A percentile compares a stretch with the other conserved stretches of the same genome.
Evolutionary conservation across 2,797 vertebrate species (phyloP).

Genomic region (Tapera naevia): DNA sequence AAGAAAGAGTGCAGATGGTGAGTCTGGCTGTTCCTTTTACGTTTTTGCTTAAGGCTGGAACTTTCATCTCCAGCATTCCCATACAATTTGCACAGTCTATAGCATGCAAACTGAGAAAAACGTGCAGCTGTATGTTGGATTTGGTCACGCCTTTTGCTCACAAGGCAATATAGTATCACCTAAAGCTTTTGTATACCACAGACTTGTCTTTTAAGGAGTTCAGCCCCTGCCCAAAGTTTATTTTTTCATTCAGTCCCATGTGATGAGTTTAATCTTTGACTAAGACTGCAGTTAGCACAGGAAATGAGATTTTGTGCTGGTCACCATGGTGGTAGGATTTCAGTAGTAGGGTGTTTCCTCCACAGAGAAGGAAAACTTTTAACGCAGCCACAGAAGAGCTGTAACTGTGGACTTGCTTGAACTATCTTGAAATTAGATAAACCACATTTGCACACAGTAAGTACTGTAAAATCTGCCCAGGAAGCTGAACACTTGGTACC

Average conservation of each 20-base stretch:
- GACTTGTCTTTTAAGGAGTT: background rate
- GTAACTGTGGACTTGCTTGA: background rate
- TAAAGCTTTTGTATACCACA: background rate
- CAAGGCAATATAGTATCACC: background rate
- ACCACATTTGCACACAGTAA: background rate
- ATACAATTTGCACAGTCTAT: fast-evolving
- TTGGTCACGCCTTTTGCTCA: background rate
- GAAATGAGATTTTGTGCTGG: background rate
- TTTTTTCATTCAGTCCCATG: background rate
- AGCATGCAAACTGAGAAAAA: background rate
- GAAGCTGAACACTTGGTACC: background rate
- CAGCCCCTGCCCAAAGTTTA: background rate
- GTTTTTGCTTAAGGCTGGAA: background rate
- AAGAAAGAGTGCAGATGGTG: background rate
- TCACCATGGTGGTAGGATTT: background rate
- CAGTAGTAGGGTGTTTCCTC: background rate
- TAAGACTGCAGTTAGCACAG: background rate
- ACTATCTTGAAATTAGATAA: background rate
- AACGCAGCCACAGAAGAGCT: background rate
- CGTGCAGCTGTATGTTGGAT: background rate
- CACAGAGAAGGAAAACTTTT: background rate
- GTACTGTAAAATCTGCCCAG: background rate
- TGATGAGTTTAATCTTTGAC: background rate
- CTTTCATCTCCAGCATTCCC: background rate
- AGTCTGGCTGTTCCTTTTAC: background rate